These are phyloP conservation scores for Pampusana beccarii DNA, from an alignment of 2,113 vertebrate species.

Conservation along the genomic window DNA sequence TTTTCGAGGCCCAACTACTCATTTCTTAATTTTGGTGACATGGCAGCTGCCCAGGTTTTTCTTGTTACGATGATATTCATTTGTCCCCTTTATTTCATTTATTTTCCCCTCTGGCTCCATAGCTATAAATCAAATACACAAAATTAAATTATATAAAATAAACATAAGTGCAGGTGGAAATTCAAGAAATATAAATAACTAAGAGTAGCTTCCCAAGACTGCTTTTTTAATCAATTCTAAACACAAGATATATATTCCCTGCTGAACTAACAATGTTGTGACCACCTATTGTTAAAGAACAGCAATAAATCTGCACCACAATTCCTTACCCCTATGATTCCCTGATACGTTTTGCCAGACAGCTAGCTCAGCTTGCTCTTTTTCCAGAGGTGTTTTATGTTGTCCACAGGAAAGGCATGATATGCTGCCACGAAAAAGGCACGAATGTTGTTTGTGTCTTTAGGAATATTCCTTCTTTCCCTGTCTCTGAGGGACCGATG, in stretches of 20 bases:
- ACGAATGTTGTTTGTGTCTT: background rate
- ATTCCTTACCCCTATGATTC: conserved; percentile 4
- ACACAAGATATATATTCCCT: conserved; percentile 27
- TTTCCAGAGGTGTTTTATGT: background rate
- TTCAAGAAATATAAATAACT: conserved; percentile 70
- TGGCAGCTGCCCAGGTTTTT: conserved; percentile 49
- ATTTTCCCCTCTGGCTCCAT: conserved; percentile 33
- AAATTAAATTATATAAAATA: conserved; percentile 61
- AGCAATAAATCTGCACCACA: conserved; percentile 28
- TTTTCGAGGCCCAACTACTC: conserved; percentile 17
- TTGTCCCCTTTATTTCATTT: conserved; percentile 44
- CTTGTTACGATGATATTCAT: conserved; percentile 63
- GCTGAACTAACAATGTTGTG: conserved; percentile 24
- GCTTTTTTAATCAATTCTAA: conserved; percentile 68
- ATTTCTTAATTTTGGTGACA: conserved; percentile 42
- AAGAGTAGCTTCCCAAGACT: conserved; percentile 52
- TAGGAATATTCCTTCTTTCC: background rate
- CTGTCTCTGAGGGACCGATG: background rate
- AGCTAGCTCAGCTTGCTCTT: background rate
- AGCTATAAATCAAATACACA: conserved; percentile 51
- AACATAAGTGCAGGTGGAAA: conserved; percentile 58
- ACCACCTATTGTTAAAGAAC: conserved; percentile 44
- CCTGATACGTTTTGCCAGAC: background rate
- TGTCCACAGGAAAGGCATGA: background rate
- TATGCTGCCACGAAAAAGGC: background rate